A percentile compares a stretch with the other conserved stretches of the same genome.
These are phyloP conservation scores for Helostoma temminkii DNA, from an alignment of 2,797 vertebrate genomes.

Conservation along the genomic window DNA sequence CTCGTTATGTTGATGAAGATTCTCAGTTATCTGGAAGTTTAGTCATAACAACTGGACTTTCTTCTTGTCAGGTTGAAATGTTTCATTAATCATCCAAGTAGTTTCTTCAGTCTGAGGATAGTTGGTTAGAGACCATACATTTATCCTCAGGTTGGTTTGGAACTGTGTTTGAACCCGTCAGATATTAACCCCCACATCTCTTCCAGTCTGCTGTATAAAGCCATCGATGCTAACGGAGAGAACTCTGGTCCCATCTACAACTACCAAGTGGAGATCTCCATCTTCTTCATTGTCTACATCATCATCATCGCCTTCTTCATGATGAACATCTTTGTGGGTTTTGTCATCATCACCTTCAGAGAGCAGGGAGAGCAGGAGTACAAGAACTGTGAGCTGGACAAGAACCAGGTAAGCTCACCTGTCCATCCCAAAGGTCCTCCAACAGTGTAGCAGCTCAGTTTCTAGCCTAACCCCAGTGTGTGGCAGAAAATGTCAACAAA, in stretches of 20 bases:
- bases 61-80: too few relatives aligned
- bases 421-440: too few relatives aligned
- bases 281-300: constrained; percentile 99
- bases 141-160: too few relatives aligned
- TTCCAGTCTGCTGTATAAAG: constrained; percentile 85
- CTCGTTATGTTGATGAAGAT: too few relatives aligned
- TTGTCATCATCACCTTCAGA: constrained; percentile 99
- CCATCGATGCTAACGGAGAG: constrained; percentile 93
- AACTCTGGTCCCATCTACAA: constrained; percentile 97
- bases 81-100: too few relatives aligned
- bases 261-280: constrained; percentile 98
- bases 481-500: too few relatives aligned
- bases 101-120: too few relatives aligned
- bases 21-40: too few relatives aligned
- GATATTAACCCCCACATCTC: background rate
- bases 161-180: too few relatives aligned
- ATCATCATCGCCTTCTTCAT: constrained; percentile 99
- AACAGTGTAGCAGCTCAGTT: background rate
- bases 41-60: too few relatives aligned
- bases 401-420: constrained; percentile 91
- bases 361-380: constrained; percentile 98
- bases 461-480: too few relatives aligned
- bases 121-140: too few relatives aligned
- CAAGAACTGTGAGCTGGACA: constrained; percentile 99
- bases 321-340: constrained; percentile 99